Percentiles rank a stretch among this genome's conserved stretches.
phyloP scores from a whole-genome alignment of 2,797 vertebrate genomes.

The Hapalemur alaotrensis region DNA sequence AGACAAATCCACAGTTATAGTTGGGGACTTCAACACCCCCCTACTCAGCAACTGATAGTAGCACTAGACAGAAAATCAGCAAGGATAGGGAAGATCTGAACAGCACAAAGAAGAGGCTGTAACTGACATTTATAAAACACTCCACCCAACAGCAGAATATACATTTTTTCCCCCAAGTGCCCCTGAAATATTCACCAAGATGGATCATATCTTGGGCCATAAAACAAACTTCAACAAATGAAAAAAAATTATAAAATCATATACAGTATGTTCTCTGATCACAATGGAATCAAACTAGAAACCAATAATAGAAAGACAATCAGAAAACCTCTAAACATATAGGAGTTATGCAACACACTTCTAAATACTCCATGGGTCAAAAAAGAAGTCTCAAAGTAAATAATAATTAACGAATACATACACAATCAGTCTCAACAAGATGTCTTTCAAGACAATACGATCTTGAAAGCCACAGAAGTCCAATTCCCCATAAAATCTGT shows the following conservation, averaged over 20 bases:
- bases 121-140: background rate
- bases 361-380: background rate
- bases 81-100: background rate
- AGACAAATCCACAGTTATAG: background rate
- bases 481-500: constrained; percentile 95
- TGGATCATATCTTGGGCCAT: background rate
- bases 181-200: background rate
- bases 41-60: background rate
- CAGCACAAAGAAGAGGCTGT: background rate
- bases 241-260: background rate
- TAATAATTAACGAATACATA: background rate
- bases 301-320: background rate
- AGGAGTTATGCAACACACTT: background rate
- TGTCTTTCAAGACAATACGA: constrained; percentile 95
- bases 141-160: background rate
- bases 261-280: background rate
- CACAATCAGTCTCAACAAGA: constrained; percentile 92
- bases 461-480: constrained; percentile 94
- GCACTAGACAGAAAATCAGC: background rate
- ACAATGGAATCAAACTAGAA: background rate
- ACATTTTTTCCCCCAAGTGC: background rate
- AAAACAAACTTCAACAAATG: background rate
- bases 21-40: background rate
- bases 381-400: background rate
- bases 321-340: background rate